phyloP scores from a whole-genome alignment of 23 tunicate species.

The Halocynthia roretzi region DNA sequence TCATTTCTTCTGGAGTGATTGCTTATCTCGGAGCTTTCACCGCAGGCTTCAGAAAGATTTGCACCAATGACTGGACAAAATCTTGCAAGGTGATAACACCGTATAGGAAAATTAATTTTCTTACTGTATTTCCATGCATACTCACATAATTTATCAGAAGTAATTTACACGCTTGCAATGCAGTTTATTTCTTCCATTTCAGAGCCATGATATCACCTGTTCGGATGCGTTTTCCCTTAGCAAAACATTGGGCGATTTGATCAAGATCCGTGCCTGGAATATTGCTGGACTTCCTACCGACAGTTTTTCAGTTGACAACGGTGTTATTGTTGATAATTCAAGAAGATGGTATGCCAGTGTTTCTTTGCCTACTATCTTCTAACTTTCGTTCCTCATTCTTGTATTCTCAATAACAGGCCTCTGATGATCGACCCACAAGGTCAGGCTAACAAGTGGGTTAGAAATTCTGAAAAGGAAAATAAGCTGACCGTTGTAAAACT shows the following conservation, averaged over 20 bases:
- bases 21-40: slow-evolving; percentile 99
- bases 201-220: slow-evolving; percentile 92
- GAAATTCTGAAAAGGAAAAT: slow-evolving; percentile 91
- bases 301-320: slow-evolving; percentile 89
- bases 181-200: slow-evolving; percentile 6
- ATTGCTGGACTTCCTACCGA: slow-evolving; percentile 96
- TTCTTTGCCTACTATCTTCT: background rate
- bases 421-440: slow-evolving; percentile 99
- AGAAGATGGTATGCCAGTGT: slow-evolving; percentile 78
- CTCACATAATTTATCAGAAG: background rate
- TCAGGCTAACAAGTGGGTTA: slow-evolving; percentile 97
- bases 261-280: slow-evolving; percentile 94
- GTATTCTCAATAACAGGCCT: slow-evolving; percentile 42
- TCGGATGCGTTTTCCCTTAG: slow-evolving; percentile 81
- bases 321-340: slow-evolving; percentile 96
- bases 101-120: background rate
- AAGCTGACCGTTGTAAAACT: slow-evolving; percentile 80
- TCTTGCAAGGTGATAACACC: slow-evolving; percentile 51
- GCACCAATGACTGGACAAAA: slow-evolving; percentile 80
- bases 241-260: slow-evolving; percentile 83
- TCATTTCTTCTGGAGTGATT: slow-evolving; percentile 93
- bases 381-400: background rate
- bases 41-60: slow-evolving; percentile 73
- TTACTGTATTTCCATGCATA: background rate
- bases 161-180: background rate